Base-by-base conservation (phyloP, 2,888 invertebrate genomes). In the Dromius quadrimaculatus region DNA sequence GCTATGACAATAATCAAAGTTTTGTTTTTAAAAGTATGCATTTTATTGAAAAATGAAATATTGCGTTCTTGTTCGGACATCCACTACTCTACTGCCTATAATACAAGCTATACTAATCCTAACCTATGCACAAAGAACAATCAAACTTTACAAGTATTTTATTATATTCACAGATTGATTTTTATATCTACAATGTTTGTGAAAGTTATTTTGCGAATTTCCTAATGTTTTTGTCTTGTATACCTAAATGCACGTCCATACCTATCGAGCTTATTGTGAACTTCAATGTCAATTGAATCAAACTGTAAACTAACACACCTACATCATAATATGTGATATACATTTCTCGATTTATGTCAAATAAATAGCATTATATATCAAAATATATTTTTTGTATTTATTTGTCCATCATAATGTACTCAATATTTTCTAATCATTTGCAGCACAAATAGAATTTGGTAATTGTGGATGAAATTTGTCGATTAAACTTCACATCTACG, bases 231-330 rank as follows among this genome's bases (percentile, higher is more conserved):
- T 47, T 47, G 20, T 43, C 63, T 34, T 11, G 13, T 28, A 32
- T 32, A 50, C 41, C 38, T 59, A 43, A 41, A 36, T 68, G 68
- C 68, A 68, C 74, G 71, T 72, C 72, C 75, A 71, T 74, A 76
- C 77, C 78, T 78, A 78, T 78, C 79, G 81, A 82, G 82, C 82
- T 82, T 82, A 81, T 78, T 81, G 80, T 81, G 80, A 62, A 62
- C 41, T 80, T 81, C 77, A 79, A 81, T 81, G 82, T 82, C 82
- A 82, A 82, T 82, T 82, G 77, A 81, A 79, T 79, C 77, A 78
- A 77, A 74, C 68, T 68, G 59, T 68, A 68, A 66, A 57, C 66
- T 54, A n/a, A n/a, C n/a, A 68, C 59, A 68, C 45, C 54, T 68
- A 68, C 28, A 68, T 59, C 59, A 68, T 66, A 66, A 59, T 59